phyloP scores from a whole-genome alignment of 1,140 invertebrate species.

The Formica selysi region DNA sequence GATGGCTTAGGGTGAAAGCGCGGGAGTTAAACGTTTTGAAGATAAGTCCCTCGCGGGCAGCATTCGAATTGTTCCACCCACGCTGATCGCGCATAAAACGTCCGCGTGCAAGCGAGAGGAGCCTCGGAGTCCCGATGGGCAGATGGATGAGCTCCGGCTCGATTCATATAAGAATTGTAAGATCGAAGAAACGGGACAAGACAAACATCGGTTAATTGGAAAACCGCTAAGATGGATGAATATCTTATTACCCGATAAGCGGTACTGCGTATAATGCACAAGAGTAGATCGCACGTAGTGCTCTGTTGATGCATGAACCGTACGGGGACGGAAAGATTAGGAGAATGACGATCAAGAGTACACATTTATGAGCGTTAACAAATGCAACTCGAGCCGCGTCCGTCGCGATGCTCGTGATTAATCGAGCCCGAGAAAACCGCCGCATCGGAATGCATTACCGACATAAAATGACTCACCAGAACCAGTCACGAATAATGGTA shows the following conservation, averaged over 20 bases:
- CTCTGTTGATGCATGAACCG: slow-evolving; percentile 15
- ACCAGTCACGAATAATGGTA: slow-evolving; percentile 56
- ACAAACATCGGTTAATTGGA: slow-evolving; percentile 23
- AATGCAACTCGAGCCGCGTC: slow-evolving; percentile 2
- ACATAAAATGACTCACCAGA: slow-evolving; percentile 32
- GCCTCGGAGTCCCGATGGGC: neutral
- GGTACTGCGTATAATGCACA: neutral
- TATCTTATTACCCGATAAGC: slow-evolving; percentile 37
- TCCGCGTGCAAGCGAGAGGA: slow-evolving; percentile 4
- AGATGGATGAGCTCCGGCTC: slow-evolving; percentile 39
- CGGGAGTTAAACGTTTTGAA: slow-evolving; percentile 51
- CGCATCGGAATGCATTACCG: slow-evolving; percentile 40
- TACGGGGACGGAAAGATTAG: slow-evolving; percentile 27
- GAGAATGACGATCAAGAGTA: slow-evolving; percentile 30
- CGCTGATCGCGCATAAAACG: slow-evolving; percentile 31
- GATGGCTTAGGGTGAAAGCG: slow-evolving; percentile 19
- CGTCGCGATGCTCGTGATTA: slow-evolving; percentile 39
- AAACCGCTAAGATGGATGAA: slow-evolving; percentile 46
- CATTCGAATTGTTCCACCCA: slow-evolving; percentile 67
- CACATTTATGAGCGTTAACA: slow-evolving; percentile 29
- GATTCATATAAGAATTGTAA: slow-evolving; percentile 28
- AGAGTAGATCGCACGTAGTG: slow-evolving; percentile 22
- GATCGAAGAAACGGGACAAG: slow-evolving; percentile 55
- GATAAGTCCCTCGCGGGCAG: slow-evolving; percentile 54
- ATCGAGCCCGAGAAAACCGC: slow-evolving; percentile 37